Evolutionary conservation across 2,888 invertebrate species (phyloP), one percentile per base, ranked within the genome.

Genomic region (Diadegma fenestrale): DNA sequence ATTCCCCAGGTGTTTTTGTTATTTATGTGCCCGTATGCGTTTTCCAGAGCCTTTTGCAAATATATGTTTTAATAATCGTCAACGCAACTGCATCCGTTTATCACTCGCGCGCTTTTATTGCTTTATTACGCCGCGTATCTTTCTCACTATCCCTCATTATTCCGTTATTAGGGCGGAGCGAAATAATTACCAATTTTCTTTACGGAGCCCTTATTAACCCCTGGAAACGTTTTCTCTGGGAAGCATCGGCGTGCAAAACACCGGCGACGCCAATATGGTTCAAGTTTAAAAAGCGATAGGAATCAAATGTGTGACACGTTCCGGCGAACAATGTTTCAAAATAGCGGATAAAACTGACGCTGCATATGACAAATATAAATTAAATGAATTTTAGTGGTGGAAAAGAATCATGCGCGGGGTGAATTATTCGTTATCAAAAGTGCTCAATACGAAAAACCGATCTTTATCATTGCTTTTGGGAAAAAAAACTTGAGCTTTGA

Each of bases 1-100:
- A 71, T 71, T 45, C 37, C 10, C 61, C 69, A 68, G 78, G 78
- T 78, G 68, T 69, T 33, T n/a, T 43, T 54, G 22, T 48, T 68
- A 48, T 37, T 26, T 19, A 43, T n/a, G 54, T 19, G 14, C 76
- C 48, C 64, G 76, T 17, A 76, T 80, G 19, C 37, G 4, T 37
- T 37, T 37, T 5, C 8, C n/a, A 43, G 22, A 63, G 19, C 22
- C 48, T 73, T 64, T 64, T 3, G 8, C 22, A 75, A 54, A 68
- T 58, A 12, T 22, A 58, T 68, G 14, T 17, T 58, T 37, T 68
- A 19, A 75, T 75, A 45, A 75, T 75, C 43, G 7, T 43, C 41
- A 58, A 43, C 58, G 43, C 43, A 58, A 68, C 48, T 26, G 41
- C 45, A 7, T 61, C 37, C 45, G 17, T 75, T 68, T 58, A 61